Evolutionary conservation across 2,113 vertebrate species (phyloP), one percentile per base, ranked within the genome.

Genomic region (Pandion haliaetus): DNA sequence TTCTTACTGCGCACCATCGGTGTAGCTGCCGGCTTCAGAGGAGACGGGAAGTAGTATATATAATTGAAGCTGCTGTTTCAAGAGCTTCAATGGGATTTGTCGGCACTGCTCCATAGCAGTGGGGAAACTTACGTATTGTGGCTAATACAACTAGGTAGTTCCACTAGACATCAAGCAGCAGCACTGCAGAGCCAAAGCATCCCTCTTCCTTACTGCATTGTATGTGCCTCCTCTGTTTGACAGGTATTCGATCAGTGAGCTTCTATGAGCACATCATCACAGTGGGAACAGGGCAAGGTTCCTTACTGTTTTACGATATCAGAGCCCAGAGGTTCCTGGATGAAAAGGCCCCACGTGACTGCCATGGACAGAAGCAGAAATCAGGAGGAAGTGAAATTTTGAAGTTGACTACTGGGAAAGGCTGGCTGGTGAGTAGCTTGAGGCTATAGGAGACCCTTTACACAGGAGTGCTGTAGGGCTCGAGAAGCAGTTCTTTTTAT

Each of bases 181-280:
- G 29, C 25, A 8, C 55, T 78, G 71, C 29, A 59, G 38, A 82
- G 38, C 42, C 42, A 47, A 62, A 84, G 26, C 12, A 21, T 78
- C 13, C 8, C 0, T 63, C 9, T 23, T 65, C 24, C 54, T 92
- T 40, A 65, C 36, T 63, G n/a, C 4, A 1, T 16, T 36, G 15
- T 58, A 6, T 47, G 34, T 73, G 36, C 23, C 49, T 59, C 93
- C 42, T 83, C 69, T 72, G 40, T 65, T 31, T 45, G 61, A 81
- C 95, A 99, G 99, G 99, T 42, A 99, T 99, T 96, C 99, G 99
- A 11, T 99, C 99, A 0, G 99, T 99, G 97, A 99, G 99, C 98
- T 99, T 99, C 98, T 99, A 99, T 0, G 99, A 99, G 94, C 99
- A 99, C 96, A 99, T 99, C 44, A 99, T 99, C 96, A 99, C 99